Base-by-base conservation (phyloP, 2,113 vertebrate species). In the Lontra canadensis region DNA sequence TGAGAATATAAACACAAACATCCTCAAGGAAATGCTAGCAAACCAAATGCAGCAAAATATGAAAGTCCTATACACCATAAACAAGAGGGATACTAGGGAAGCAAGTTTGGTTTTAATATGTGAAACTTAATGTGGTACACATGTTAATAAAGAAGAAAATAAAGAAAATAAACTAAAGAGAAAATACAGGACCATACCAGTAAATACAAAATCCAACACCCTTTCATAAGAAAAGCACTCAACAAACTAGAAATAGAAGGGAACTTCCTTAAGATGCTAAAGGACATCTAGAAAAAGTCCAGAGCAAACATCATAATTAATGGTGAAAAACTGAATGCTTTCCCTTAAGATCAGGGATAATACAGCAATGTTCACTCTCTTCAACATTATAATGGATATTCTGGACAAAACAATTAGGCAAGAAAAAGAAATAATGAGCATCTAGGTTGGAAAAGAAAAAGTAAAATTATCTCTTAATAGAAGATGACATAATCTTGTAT, bases 81-180 rank as follows among this genome's bases (percentile, higher is more conserved):
- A 88, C 6, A 90, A 84, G 1, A 65, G 2, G 7, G 4, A 73
- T 69, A 1, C 25, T 44, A 83, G 7, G 15, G 69, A 92, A 93
- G 36, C 14, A 95, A 78, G 21, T 52, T 25, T 95, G n/a, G 9
- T 76, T 97, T 97, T 94, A 97, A 76, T 83, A 86, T 31, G 25
- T 94, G 9, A 85, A 93, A 87, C 59, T 69, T 34, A 88, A 31
- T 67, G 34, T 87, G 90, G 65, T 73, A 49, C 1, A 67, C 21
- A 82, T 31, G 4, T 55, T 89, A 96, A 82, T 89, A 78, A 49
- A 39, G 20, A 73, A 71, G 20, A 42, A 88, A 91, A 79, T 57
- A 76, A 49, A 94, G 23, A 8, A 91, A 89, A 88, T 82, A 42
- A 55, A n/a, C 26, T 21, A 69, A 42, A 95, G 78, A 93, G 34